Evolutionary conservation across 2,888 invertebrate genomes (phyloP), one percentile per base, ranked within the genome.

Genomic region (Polymixis flavicincta): DNA sequence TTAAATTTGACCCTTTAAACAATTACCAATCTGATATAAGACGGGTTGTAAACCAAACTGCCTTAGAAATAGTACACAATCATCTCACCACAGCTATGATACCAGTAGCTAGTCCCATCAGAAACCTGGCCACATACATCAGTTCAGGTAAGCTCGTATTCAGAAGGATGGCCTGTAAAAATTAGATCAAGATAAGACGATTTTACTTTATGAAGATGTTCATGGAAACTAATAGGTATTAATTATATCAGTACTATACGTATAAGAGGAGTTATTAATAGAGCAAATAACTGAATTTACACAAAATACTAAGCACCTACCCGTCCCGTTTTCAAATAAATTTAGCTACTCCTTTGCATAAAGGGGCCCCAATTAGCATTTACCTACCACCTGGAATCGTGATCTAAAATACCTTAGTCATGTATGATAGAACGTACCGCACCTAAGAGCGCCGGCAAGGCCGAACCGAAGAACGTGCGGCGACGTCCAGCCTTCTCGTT

Each of bases 401-500:
- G 6, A 14, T 25, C 25, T 22, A 42, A 57, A 57, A 50, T 61
- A 14, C 14, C n/a, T 48, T 22, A 50, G 28, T 25, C 9, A 28
- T 61, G 55, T 25, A 65, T 54, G 57, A 82, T 75, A 67, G 42
- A 88, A 94, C 95, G 81, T 94, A 96, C 96, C 97, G 97, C 97
- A 85, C 97, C 97, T 82, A 97, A 72, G 54, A 97, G 92, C 32
- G 97, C 95, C 0, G 97, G 97, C 17, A 96, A 83, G 0, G 97
- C 95, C 0, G 97, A 95, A 7, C 95, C 86, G 61, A 97, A 91
- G 4, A 97, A 92, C 3, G 97, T 96, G 9, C 93, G 93, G 55
- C 97, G 97, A 0, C 97, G 96, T 5, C 97, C 97, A 1, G 96
- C 91, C 69, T 93, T 94, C 88, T 97, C 97, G 84, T 97, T 97